Conservation (phyloP, 1,140 invertebrate species). For the Drosophila serrata region DNA sequence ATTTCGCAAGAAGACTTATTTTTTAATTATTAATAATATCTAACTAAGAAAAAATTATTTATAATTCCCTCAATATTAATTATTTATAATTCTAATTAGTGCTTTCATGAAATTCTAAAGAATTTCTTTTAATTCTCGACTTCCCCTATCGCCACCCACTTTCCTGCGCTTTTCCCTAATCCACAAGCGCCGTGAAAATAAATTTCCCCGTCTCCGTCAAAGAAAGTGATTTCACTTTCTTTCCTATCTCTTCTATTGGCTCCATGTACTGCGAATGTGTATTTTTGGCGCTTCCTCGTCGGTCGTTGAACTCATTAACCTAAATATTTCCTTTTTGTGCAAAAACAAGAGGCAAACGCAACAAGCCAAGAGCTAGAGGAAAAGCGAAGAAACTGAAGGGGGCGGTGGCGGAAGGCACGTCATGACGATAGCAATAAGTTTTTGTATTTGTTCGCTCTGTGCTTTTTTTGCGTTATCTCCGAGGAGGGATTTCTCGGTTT, state of each 20-base stretch:
- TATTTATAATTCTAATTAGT: no score
- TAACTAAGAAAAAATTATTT: no score
- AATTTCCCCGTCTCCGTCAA: conserved; percentile 10
- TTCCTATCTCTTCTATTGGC: conserved; percentile 57
- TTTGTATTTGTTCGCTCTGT: conserved; percentile 13
- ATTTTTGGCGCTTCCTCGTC: conserved; percentile 64
- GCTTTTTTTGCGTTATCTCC: conserved; percentile 28
- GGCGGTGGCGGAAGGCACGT: background rate
- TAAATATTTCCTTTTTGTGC: conserved; percentile 64
- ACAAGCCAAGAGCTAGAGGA: conserved; percentile 9
- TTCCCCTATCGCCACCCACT: conserved; percentile 8
- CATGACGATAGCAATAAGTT: conserved; percentile 16
- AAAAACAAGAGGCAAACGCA: conserved; percentile 54
- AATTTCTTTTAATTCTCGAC: background rate
- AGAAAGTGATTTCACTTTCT: conserved; percentile 60
- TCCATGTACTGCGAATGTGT: conserved; percentile 33
- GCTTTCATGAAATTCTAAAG: background rate
- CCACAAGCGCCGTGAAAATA: background rate
- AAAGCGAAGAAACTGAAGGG: background rate
- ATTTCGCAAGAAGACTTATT: no score
- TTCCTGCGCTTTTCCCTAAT: background rate
- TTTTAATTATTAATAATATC: background rate
- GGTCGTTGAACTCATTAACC: conserved; percentile 81
- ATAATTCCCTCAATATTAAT: no score
- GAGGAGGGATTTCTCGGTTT: conserved; percentile 14